Conservation (phyloP, 2,113 vertebrate species). For the Myrmophylax atrothorax region DNA sequence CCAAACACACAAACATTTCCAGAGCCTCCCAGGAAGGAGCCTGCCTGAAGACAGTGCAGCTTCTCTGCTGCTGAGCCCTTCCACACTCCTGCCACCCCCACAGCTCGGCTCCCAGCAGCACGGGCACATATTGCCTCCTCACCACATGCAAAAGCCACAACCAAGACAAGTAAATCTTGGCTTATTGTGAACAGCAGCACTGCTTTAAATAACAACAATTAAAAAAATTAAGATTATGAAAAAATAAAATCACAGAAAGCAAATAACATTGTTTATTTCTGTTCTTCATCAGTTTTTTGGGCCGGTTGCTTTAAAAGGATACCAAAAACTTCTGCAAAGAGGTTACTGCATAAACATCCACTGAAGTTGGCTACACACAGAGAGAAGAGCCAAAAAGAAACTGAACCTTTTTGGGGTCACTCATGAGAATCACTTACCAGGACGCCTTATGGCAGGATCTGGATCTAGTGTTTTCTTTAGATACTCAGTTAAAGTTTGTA, state of each 20-base stretch:
- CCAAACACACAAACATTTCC: not conserved
- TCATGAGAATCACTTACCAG: slow-evolving; percentile 79
- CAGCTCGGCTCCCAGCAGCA: not conserved
- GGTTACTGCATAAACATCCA: not conserved
- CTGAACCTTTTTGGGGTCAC: not conserved
- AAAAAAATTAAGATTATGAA: not conserved
- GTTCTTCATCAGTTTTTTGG: not conserved
- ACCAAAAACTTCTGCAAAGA: not conserved
- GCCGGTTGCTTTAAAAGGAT: not conserved
- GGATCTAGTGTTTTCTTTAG: slow-evolving; percentile 95
- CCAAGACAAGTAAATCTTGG: not conserved
- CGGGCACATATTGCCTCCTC: not conserved
- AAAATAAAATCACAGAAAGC: not conserved
- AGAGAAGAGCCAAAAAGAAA: not conserved
- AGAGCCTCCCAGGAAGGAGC: not conserved
- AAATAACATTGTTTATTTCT: not conserved
- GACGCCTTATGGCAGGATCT: slow-evolving; percentile 91
- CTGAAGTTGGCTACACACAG: not conserved
- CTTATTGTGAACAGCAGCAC: not conserved
- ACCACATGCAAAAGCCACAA: not conserved
- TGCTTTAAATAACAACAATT: not conserved
- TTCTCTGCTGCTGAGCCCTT: not conserved
- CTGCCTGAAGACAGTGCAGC: not conserved
- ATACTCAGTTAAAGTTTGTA: slow-evolving; percentile 94
- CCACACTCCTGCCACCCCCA: not conserved